Base-by-base conservation (phyloP, 2,888 invertebrate genomes). In the Labia minor region DNA sequence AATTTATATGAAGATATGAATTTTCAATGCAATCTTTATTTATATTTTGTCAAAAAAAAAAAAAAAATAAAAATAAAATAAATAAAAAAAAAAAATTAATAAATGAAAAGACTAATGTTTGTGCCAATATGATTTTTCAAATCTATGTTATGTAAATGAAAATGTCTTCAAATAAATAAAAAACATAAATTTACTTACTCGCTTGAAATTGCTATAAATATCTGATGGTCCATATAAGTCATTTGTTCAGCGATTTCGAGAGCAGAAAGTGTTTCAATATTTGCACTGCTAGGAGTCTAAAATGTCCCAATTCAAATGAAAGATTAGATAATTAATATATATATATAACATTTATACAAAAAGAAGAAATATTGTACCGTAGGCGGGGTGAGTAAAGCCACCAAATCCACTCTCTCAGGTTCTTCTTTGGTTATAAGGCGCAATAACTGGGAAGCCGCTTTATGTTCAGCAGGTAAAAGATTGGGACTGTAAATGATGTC, bases 221-320 rank as follows among this genome's bases (percentile, higher is more conserved):
- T 94, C 76, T 93, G 90, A 76, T 94, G 93, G 76, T 95, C 95
- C 72, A 95, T 79, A 74, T 89, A 93, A 0, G 94, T 94, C 84
- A 95, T 87, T 76, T 93, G 93, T 76, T 95, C 95, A 0, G 95
- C 94, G 67, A 95, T 91, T 78, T 94, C 94, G 49, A 94, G 78
- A 1, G 94, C 94, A 19, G 92, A 92, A 14, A 94, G 75, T 0
- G 89, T 88, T 76, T 93, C 92, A 68, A 92, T 88, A 71, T 84
- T 90, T 74, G 93, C 93, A 74, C 87, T 90, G 65, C 86, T 89
- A 65, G 88, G 86, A 61, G 83, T 79, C 92, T 92, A 75, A 65
- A 81, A 80, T 26, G 66, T 19, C 63, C 8, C 1, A 63, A 19
- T 18, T 64, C 66, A 62, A 21, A 65, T 61, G 67, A 14, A 64